Conservation (phyloP, 2,888 invertebrate genomes). For the Cryptocephalus primarius region DNA sequence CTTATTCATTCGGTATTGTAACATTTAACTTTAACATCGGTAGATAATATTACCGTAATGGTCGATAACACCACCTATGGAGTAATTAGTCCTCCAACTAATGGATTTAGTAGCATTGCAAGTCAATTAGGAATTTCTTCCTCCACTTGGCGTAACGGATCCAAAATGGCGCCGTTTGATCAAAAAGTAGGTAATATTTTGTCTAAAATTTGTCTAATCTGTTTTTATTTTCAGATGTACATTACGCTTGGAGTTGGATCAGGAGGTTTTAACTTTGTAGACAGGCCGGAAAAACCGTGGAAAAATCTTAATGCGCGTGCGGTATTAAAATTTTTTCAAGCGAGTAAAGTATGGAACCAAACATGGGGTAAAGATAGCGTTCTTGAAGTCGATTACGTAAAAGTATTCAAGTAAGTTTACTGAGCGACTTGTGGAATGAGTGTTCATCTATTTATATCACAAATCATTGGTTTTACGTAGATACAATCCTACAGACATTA, state of each 20-base stretch:
- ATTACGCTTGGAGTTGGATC: slow-evolving; percentile 53
- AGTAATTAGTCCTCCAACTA: slow-evolving; percentile 28
- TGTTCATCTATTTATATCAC: too few species aligned
- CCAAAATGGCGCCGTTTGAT: slow-evolving; percentile 61
- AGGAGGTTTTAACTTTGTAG: slow-evolving; percentile 60
- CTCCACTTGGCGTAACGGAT: slow-evolving; percentile 47
- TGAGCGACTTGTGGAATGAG: too few species aligned
- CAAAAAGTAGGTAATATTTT: slow-evolving; percentile 50
- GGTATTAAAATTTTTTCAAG: neutral
- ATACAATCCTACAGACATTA: too few species aligned
- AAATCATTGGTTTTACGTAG: too few species aligned
- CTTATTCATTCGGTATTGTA: too few species aligned
- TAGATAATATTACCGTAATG: too few species aligned
- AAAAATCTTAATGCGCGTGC: slow-evolving; percentile 39
- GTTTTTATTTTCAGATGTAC: slow-evolving; percentile 49
- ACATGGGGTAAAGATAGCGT: neutral
- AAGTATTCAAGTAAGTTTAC: neutral
- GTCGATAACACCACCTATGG: slow-evolving; percentile 43
- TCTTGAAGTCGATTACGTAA: neutral
- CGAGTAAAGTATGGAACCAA: neutral
- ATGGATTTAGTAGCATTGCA: slow-evolving; percentile 29
- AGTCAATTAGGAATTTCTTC: slow-evolving; percentile 30
- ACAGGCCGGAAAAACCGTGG: slow-evolving; percentile 62
- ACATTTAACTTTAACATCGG: too few species aligned
- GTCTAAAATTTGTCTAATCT: too few species aligned